These are phyloP conservation scores for Brenthis daphne DNA, from an alignment of 2,888 invertebrate genomes.

Conservation along the genomic window DNA sequence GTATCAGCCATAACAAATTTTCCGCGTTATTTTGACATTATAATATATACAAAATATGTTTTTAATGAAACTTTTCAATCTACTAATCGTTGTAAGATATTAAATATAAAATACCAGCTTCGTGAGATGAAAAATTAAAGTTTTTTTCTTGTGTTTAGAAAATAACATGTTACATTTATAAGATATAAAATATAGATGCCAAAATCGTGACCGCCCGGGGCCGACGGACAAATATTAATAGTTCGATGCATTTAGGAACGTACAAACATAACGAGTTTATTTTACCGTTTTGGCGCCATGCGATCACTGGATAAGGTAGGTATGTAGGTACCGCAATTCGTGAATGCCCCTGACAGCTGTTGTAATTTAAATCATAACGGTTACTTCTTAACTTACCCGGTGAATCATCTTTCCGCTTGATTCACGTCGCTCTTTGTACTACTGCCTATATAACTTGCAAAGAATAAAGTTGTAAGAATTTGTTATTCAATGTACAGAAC, in stretches of 20 bases:
- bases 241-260: constrained; percentile 28
- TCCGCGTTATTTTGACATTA: constrained; percentile 1
- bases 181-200: constrained; percentile 9
- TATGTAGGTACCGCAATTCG: constrained; percentile 71
- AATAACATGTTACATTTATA: constrained; percentile 6
- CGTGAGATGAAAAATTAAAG: not conserved
- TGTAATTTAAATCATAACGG: constrained; percentile 79
- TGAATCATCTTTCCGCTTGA: constrained; percentile 79
- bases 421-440: constrained; percentile 51
- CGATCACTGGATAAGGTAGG: constrained; percentile 49
- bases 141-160: constrained; percentile 8
- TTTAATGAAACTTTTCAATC: not conserved
- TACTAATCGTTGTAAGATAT: not conserved
- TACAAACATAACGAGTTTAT: constrained; percentile 39
- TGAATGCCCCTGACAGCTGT: constrained; percentile 67
- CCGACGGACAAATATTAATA: constrained; percentile 24
- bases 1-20: constrained; percentile 8
- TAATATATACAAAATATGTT: not conserved
- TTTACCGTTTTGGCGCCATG: constrained; percentile 48
- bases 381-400: constrained; percentile 65
- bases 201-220: constrained; percentile 17
- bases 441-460: constrained; percentile 16
- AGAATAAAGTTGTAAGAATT: constrained; percentile 30
- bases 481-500: constrained; percentile 39
- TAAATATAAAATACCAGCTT: not conserved